Base-by-base conservation (phyloP, 92 coral and sea anemone genomes). In the Blastomussa wellsi region DNA sequence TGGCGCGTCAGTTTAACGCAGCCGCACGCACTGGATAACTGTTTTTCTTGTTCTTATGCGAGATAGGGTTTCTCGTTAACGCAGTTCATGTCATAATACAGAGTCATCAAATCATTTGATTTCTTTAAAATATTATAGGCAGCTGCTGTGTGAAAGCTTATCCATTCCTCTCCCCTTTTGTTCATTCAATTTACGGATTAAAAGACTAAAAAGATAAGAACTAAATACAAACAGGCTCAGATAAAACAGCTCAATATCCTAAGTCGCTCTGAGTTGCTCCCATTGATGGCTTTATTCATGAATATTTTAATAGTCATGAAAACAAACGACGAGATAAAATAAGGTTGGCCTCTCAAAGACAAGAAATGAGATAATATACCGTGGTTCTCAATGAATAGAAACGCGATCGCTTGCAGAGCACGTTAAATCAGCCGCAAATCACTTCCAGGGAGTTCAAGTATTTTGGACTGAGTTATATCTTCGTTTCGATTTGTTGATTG, bases 101-200 rank as follows among this genome's bases (percentile, higher is more conserved):
- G 41, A 32, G n/a, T 70, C 5, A 36, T 70, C 22, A 14, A 70
- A 33, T 70, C 44, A 24, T 70, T 37, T 33, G 3, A 17, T 70
- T 37, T 70, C 44, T 38, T 70, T 29, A 10, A 70, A 70, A 35
- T 70, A 36, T 70, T 48, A 70, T 36, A 70, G 75, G 17, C 75
- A 70, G 75, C 41, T 70, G 75, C 44, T 38, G 68, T 62, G 6
- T 24, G 12, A 44, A 3, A 62, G 68, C 66, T 70, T 37, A 70
- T 68, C 75, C 79, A 29, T 3, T 29, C 20, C 68, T 22, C 8
- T 37, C 0, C 64, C 28, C 24, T 33, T 51, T 77, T 53, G 31
- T 33, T 53, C 75, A 19, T 14, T 77, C 81, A 77, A 53, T 57
- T 77, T 77, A 77, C 81, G 48, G 81, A 55, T 57, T 52, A 77